Percentiles rank a stretch among this genome's conserved stretches.
These are phyloP conservation scores for Macrosoma leucophasiata DNA, from an alignment of 2,888 invertebrate species.

Conservation along the genomic window DNA sequence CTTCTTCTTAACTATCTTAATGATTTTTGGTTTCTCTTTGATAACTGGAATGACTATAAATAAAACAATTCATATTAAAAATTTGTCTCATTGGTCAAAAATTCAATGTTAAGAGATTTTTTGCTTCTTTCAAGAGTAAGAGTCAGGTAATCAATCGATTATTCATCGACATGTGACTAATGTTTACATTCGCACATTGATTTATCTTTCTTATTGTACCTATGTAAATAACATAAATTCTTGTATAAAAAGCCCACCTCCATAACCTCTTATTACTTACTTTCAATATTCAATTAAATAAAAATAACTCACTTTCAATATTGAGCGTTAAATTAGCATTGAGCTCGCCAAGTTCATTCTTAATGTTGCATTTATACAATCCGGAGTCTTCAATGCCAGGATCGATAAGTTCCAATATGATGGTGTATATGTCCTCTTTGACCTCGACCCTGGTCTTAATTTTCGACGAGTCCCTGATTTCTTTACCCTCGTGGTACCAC, in stretches of 20 bases:
- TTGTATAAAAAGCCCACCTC: too few species aligned
- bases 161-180: too few species aligned
- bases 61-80: conserved; percentile 6
- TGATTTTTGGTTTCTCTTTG: conserved; percentile 93
- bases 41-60: conserved; percentile 91
- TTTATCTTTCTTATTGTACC: too few species aligned
- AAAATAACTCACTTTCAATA: conserved; percentile 90
- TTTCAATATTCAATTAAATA: neutral
- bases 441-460: conserved; percentile 87
- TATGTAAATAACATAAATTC: too few species aligned
- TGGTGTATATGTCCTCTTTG: conserved; percentile 87
- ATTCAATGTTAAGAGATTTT: too few species aligned
- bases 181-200: too few species aligned
- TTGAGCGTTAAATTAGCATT: conserved; percentile 98
- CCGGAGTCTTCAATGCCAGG: conserved; percentile 97
- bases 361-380: conserved; percentile 97
- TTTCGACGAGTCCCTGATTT: conserved; percentile 88
- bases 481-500: conserved; percentile 71
- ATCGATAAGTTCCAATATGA: conserved; percentile 90
- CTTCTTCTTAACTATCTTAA: conserved; percentile 93
- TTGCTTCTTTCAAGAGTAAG: too few species aligned
- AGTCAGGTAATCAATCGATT: too few species aligned
- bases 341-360: conserved; percentile 96
- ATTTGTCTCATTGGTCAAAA: too few species aligned
- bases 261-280: too few species aligned